Conservation (phyloP, 2,888 invertebrate species). For the Erebia palarica region DNA sequence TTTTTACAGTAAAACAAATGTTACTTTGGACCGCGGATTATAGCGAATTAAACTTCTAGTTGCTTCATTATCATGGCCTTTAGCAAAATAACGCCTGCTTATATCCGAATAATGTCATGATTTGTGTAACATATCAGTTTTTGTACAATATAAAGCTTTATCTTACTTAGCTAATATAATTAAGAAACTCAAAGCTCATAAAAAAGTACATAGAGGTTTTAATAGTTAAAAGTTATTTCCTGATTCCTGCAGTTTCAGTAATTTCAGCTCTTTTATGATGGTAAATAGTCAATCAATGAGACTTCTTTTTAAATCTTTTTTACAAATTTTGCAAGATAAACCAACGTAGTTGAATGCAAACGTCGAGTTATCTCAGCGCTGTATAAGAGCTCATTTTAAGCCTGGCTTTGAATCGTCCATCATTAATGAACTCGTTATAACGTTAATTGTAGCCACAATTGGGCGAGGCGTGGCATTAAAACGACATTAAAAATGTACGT, state of each 20-base stretch:
- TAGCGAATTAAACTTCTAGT: too few relatives aligned
- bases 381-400: constrained; percentile 48
- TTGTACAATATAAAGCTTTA: too few relatives aligned
- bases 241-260: background rate
- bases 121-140: too few relatives aligned
- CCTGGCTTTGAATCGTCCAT: constrained; percentile 52
- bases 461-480: constrained; percentile 71
- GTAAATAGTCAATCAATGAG: background rate
- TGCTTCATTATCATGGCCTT: too few relatives aligned
- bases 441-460: constrained; percentile 76
- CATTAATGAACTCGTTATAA: constrained; percentile 74
- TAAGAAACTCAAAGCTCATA: background rate
- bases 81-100: too few relatives aligned
- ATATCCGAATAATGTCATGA: too few relatives aligned
- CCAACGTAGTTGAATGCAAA: constrained; percentile 26
- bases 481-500: constrained; percentile 77
- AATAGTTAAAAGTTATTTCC: too few relatives aligned
- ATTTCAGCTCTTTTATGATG: background rate
- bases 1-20: background rate
- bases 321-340: constrained; percentile 6
- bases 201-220: background rate
- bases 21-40: background rate
- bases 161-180: too few relatives aligned
- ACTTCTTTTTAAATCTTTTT: background rate
- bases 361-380: constrained; percentile 43